Evolutionary conservation across 2,113 vertebrate species (phyloP), one percentile per base, ranked within the genome.

Genomic region (Cromileptes altivelis): DNA sequence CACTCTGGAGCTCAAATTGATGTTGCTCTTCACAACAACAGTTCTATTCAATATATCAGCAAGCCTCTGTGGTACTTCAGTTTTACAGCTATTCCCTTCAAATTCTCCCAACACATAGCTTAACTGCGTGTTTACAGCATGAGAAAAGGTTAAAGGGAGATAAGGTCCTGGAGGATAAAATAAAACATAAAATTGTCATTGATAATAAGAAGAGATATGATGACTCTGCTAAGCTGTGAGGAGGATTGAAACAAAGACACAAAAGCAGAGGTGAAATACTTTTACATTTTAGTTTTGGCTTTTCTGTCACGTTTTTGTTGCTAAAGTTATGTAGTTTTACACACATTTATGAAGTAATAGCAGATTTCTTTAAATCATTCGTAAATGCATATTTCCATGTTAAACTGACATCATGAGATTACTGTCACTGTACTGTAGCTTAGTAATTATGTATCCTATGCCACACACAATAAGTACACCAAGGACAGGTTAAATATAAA

Each of bases 201-300:
- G 79, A 68, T 85, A 37, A 78, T 78, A 75, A 77, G 58, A 79
- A 40, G 42, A 77, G 70, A 85, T 71, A 82, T 23, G 72, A 73
- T 67, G 25, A 27, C 60, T 70, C 56, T 49, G 45, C 19, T 70
- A 47, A 58, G 63, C 71, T 58, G 50, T 47, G 60, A 60, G 21
- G 30, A 13, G 27, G 52, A 82, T 12, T 53, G 15, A 68, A 75
- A 45, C 78, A 63, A 81, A 73, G 11, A 64, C 45, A 25, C 40
- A 64, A 19, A 70, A 47, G 45, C 25, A 52, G 73, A 72, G 63
- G 50, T 57, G 37, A n/a, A 19, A 58, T 47, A 18, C 25, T 55
- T 67, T 18, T 18, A 13, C 6, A n/a, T 50, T 56, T 67, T n/a
- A n/a, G 10, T 40, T 58, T 42, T 42, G 5, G 4, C 11, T 2